Base-by-base conservation (phyloP, 2,888 invertebrate species). In the Geophilus truncorum region DNA sequence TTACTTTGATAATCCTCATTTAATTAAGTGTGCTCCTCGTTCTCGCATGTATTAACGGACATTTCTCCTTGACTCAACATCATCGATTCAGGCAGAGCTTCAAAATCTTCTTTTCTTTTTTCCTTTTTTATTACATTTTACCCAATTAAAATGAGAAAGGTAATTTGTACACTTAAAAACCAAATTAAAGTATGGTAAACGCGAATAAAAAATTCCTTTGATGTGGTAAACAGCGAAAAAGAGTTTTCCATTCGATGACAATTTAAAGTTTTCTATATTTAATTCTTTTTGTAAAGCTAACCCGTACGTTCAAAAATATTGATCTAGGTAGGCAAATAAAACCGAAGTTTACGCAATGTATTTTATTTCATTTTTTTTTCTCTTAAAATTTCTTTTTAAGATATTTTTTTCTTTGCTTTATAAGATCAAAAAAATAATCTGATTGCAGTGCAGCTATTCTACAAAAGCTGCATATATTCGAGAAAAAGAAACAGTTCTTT, bases 1-100 rank as follows among this genome's bases (percentile, higher is more conserved):
- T 70, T 70, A 70, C 70, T 70, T 70, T 70, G 62, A 70, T 70
- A 70, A 70, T 70, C 70, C 70, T 70, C 28, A 70, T 70, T 70
- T 70, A 70, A 70, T 70, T 70, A 70, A 70, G 70, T 70, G 70
- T 70, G 70, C 70, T 70, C 28, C 28, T 70, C 70, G 18, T 70
- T 70, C 28, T 28, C 70, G 70, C 28, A 25, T 70, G 70, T 25
- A 70, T 70, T 70, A 70, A 28, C 70, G 28, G 70, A 70, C 70
- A 70, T 70, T 70, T 70, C 70, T 28, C n/a, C 70, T 70, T 70
- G 70, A 70, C 70, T 70, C 28, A 70, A 70, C 70, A 70, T 23
- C 70, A 70, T 70, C 70, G 70, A 25, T 70, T 70, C 70, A 15
- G 15, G 28, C 70, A 45, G 45, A 18, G 45, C n/a, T 45, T 4